Percentiles rank a stretch among this genome's conserved stretches.
phyloP scores from a whole-genome alignment of 2,888 invertebrate genomes.

The Eumerus sabulonum region DNA sequence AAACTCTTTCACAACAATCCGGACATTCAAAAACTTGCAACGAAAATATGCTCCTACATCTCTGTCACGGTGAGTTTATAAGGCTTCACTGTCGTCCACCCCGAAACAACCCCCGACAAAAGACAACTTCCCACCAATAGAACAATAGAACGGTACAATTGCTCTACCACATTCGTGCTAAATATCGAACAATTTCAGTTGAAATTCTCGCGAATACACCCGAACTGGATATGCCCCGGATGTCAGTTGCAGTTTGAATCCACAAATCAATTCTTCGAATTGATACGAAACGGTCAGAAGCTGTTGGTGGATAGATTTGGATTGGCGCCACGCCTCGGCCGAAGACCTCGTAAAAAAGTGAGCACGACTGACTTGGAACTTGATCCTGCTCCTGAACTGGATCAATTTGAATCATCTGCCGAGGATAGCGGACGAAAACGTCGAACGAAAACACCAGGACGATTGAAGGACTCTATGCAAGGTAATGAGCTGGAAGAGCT shows the following conservation, averaged over 20 bases:
- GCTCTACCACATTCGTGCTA: too few relatives aligned
- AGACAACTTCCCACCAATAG: too few relatives aligned
- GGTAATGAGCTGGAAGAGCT: conserved; percentile 88
- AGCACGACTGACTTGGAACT: conserved; percentile 11
- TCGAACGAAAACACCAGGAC: conserved; percentile 83
- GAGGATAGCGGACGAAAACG: conserved; percentile 72
- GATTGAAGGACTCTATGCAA: conserved; percentile 83
- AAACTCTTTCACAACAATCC: conserved; percentile 82
- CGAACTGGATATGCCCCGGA: conserved; percentile 87
- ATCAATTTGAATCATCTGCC: background rate
- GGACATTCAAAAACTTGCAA: conserved; percentile 79
- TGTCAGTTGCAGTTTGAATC: conserved; percentile 88
- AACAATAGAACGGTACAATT: too few relatives aligned
- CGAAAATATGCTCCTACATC: conserved; percentile 53
- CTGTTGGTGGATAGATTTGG: conserved; percentile 76
- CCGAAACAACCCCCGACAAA: conserved; percentile 5
- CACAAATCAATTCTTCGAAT: conserved; percentile 86
- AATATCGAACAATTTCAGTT: conserved; percentile 79
- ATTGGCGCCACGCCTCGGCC: conserved; percentile 73
- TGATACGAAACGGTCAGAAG: conserved; percentile 85
- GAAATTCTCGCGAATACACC: conserved; percentile 84
- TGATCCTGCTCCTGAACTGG: conserved; percentile 77
- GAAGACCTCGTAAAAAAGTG: conserved; percentile 5
- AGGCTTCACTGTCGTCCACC: background rate
- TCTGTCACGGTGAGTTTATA: conserved; percentile 43